phyloP scores from a whole-genome alignment of 23 tunicate genomes.

The Ascidia mentula region DNA sequence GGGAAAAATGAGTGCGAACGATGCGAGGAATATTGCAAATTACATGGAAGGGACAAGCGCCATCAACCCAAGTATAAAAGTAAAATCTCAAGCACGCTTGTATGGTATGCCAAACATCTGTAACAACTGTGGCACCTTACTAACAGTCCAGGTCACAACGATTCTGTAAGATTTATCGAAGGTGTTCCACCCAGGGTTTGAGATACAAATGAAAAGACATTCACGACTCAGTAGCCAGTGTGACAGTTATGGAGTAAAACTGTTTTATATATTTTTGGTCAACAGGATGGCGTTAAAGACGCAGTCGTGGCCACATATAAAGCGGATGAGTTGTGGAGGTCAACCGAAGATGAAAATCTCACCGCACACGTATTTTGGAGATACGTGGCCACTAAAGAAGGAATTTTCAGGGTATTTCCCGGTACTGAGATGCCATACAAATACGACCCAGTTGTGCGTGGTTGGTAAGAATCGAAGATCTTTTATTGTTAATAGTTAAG shows the following conservation, averaged over 20 bases:
- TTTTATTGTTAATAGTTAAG: background rate
- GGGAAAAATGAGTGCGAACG: slow-evolving; percentile 10
- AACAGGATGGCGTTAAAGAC: slow-evolving; percentile 16
- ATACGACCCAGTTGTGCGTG: background rate
- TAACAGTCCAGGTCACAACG: too few relatives aligned
- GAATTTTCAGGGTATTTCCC: background rate
- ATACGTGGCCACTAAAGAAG: background rate
- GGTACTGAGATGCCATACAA: background rate
- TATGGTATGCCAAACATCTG: too few relatives aligned
- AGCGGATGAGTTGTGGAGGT: slow-evolving; percentile 18
- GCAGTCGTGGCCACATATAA: slow-evolving; percentile 11
- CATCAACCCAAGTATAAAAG: slow-evolving; percentile 13
- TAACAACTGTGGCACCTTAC: too few relatives aligned
- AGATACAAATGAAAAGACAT: too few relatives aligned
- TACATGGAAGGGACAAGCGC: slow-evolving; percentile 56
- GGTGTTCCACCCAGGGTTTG: too few relatives aligned
- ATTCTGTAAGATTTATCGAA: too few relatives aligned
- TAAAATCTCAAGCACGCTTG: too few relatives aligned
- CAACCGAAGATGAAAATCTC: background rate
- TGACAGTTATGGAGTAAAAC: too few relatives aligned
- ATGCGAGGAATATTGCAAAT: slow-evolving; percentile 19
- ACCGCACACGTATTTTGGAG: background rate
- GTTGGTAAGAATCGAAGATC: background rate
- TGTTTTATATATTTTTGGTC: too few relatives aligned
- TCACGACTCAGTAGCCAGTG: too few relatives aligned